Base-by-base conservation (phyloP, 2,797 vertebrate species). In the Propithecus deckenii region DNA sequence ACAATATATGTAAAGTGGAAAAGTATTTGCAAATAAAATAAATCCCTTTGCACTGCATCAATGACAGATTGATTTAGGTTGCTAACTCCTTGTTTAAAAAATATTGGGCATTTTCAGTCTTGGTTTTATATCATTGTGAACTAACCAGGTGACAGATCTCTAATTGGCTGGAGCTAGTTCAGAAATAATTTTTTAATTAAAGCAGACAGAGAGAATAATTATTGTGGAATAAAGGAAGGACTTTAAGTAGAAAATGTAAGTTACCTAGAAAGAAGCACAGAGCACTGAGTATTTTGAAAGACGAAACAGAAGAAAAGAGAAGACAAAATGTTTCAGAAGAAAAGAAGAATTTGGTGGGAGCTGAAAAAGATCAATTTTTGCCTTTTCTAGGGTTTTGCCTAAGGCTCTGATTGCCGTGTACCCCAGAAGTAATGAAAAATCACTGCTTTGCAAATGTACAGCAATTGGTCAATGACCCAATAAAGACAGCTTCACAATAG, bases 401-500 rank as follows among this genome's bases (percentile, higher is more conserved):
- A 74, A n/a, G 32, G 2, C 8, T 17, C 69, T 28, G 11, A 88
- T 67, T 65, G 57, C 38, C 2, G 0, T 69, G 30, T 43, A 63
- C 2, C 28, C 14, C 5, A 35, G 2, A 20, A 91, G 65, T 72
- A 69, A 7, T 88, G 50, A 94, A 90, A 90, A 92, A 80, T 46
- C n/a, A n/a, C 75, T 32, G 6, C 32, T 30, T 12, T 69, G 22
- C 32, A 86, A 75, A 89, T 11, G 5, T 11, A 79, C 8, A 88
- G 75, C 48, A 74, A 41, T 28, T 89, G 69, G 41, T 61, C 86
- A 92, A 67, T 20, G 63, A 18, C 48, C 41, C 50, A 74, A 30
- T 74, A 84, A 94, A 92, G 63, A 57, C 69, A 63, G 55, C 35
- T 95, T 90, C 69, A 90, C 57, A 59, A 76, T 12, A 76, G 67